Conservation (phyloP, 2,113 vertebrate species). For the Zapus hudsonius region DNA sequence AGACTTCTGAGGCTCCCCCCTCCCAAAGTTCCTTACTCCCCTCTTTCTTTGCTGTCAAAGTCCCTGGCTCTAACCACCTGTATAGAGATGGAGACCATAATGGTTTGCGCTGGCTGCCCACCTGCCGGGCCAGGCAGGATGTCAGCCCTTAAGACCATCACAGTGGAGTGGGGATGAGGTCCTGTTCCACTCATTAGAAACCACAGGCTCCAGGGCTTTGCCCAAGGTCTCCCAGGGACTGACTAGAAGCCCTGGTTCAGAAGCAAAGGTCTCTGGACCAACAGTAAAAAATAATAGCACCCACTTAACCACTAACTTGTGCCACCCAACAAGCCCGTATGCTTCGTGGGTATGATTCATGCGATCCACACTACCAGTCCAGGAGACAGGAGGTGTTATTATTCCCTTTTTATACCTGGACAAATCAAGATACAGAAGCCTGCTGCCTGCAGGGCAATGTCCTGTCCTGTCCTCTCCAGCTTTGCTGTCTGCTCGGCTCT, state of each 20-base stretch:
- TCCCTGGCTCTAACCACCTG: background rate
- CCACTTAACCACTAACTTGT: rapidly evolving
- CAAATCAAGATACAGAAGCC: background rate
- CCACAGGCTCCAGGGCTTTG: background rate
- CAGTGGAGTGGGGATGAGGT: background rate
- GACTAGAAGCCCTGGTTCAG: background rate
- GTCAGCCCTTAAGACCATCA: background rate
- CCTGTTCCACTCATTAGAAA: background rate
- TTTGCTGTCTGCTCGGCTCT: background rate
- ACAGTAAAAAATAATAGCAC: rapidly evolving
- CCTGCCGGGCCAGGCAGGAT: background rate
- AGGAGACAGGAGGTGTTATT: background rate
- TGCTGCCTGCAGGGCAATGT: background rate
- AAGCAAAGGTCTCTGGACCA: background rate
- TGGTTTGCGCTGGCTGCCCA: rapidly evolving
- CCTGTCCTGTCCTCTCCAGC: rapidly evolving
- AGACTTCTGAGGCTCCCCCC: background rate
- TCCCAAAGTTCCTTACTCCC: rapidly evolving
- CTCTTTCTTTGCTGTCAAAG: background rate
- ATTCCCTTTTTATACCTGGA: too few species aligned
- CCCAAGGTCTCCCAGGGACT: background rate
- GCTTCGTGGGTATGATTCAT: rapidly evolving
- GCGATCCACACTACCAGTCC: rapidly evolving
- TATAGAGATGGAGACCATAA: background rate
- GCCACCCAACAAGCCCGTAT: rapidly evolving